Conservation (phyloP, 2,113 vertebrate genomes). For the Himantopus leucocephalus region DNA sequence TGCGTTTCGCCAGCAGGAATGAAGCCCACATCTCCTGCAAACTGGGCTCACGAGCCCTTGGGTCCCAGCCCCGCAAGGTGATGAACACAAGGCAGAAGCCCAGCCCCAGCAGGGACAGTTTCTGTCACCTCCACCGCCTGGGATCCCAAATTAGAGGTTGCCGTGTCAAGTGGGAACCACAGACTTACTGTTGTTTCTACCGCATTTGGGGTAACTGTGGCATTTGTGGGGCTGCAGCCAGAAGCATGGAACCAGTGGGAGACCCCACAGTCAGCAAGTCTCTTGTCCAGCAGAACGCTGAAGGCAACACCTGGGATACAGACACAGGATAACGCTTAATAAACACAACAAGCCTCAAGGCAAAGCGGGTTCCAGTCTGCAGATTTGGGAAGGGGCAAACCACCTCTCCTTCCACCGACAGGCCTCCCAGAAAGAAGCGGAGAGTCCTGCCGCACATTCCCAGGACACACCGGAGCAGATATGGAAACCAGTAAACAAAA, state of each 20-base stretch:
- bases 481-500: slow-evolving; percentile 30
- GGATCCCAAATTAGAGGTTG: neutral
- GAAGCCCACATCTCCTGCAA: neutral
- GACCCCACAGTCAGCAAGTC: neutral
- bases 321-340: neutral
- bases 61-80: neutral
- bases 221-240: neutral
- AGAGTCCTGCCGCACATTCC: neutral
- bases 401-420: neutral
- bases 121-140: neutral
- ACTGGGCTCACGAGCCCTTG: neutral
- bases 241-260: neutral
- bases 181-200: neutral
- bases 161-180: neutral
- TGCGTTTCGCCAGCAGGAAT: fast-evolving
- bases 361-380: neutral
- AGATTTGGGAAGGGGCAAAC: neutral
- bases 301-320: neutral
- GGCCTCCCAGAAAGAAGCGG: neutral
- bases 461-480: neutral
- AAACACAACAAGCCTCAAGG: neutral
- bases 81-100: neutral
- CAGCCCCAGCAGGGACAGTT: neutral
- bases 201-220: neutral
- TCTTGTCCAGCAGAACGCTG: neutral